Evolutionary conservation across 2,113 vertebrate genomes (phyloP).

Genomic region (Perognathus longimembris): DNA sequence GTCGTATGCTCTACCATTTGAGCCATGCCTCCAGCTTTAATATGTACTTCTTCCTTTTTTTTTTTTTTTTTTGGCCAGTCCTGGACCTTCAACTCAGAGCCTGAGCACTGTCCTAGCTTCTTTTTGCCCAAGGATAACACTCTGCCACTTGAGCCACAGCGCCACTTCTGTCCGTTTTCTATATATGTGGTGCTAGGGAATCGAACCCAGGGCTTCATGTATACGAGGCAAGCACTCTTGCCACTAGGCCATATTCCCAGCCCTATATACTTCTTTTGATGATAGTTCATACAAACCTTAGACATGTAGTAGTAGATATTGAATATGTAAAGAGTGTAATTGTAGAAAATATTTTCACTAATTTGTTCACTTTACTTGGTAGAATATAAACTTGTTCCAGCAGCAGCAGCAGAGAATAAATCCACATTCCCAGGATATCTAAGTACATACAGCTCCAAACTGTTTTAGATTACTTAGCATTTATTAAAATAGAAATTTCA

Average conservation of each 20-base stretch:
- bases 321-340: background rate
- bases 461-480: background rate
- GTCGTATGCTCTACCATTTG: too few species aligned
- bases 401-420: background rate
- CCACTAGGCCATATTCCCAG: too few species aligned
- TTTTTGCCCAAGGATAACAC: too few species aligned
- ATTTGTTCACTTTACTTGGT: background rate
- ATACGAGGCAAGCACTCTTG: too few species aligned
- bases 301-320: background rate
- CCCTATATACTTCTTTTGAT: background rate
- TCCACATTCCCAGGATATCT: background rate
- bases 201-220: too few species aligned
- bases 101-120: too few species aligned
- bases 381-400: background rate
- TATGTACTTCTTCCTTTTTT: background rate
- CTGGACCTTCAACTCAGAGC: too few species aligned
- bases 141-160: too few species aligned
- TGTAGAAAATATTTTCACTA: slow-evolving; percentile 23
- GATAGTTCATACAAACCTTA: slow-evolving; percentile 13
- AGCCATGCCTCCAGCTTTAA: too few species aligned
- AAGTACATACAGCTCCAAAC: background rate
- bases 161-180: too few species aligned
- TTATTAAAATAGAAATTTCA: slow-evolving; percentile 42
- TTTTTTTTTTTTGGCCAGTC: too few species aligned
- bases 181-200: too few species aligned